Percentiles rank a stretch among this genome's conserved stretches.
Conservation (phyloP, 2,888 invertebrate genomes). For the Tortrix viridana region DNA sequence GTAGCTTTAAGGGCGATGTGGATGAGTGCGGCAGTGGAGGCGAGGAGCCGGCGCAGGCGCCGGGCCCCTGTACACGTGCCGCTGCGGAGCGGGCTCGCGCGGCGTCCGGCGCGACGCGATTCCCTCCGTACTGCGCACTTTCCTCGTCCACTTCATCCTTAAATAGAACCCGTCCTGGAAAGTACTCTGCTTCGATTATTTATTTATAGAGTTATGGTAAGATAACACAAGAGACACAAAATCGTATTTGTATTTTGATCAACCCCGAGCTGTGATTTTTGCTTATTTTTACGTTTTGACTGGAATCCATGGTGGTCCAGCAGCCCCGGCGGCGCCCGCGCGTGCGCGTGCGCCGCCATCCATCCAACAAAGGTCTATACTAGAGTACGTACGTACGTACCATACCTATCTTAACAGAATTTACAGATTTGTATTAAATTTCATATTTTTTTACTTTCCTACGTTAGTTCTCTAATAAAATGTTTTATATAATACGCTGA, state of each 20-base stretch:
- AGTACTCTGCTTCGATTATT: constrained; percentile 79
- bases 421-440: constrained; percentile 80
- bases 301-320: constrained; percentile 34
- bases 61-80: constrained; percentile 52
- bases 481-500: constrained; percentile 69
- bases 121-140: not conserved
- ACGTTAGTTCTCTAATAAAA: constrained; percentile 84
- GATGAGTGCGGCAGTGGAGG: constrained; percentile 49
- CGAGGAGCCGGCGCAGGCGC: constrained; percentile 40
- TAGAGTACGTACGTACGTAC: constrained; percentile 60
- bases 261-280: constrained; percentile 84
- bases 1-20: constrained; percentile 66
- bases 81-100: constrained; percentile 44
- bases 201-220: constrained; percentile 77
- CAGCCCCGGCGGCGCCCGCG: no score
- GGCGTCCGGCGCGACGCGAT: not conserved
- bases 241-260: constrained; percentile 78
- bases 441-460: constrained; percentile 84
- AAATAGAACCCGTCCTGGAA: constrained; percentile 66
- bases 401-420: constrained; percentile 75
- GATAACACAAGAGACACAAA: constrained; percentile 74
- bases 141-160: constrained; percentile 67
- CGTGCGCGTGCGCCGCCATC: not conserved
- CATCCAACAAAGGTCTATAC: constrained; percentile 18
- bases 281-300: constrained; percentile 73